A percentile compares a stretch with the other conserved stretches of the same genome.
These are phyloP conservation scores for chimpanzee (Pan troglodytes) DNA, from an alignment of 2,113 vertebrate genomes.

Conservation along the genomic window NHGRI_mPanTro3-v2.1_pri NC_072407.2:134056501-134057000, in stretches of 20 bases:
- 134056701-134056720: conserved; percentile 39
- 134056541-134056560: conserved; percentile 76
- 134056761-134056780: neutral
- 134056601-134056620: conserved; percentile 79
- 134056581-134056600: conserved; percentile 84
- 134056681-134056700: neutral
- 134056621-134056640: conserved; percentile 82
- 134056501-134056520: conserved; percentile 81
- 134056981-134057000: neutral
- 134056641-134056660: conserved; percentile 75
- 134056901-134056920: neutral
- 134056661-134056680: conserved; percentile 54
- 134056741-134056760: conserved; percentile 26
- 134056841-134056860: neutral
- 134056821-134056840: neutral
- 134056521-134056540: conserved; percentile 79
- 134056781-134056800: neutral
- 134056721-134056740: conserved; percentile 55
- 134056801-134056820: rapidly evolving
- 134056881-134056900: neutral
- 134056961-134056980: rapidly evolving
- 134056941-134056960: neutral
- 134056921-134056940: neutral
- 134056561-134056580: conserved; percentile 81
- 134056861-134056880: neutral